Evolutionary conservation across 2,797 vertebrate species (phyloP).

Genomic region (Platalea minor): DNA sequence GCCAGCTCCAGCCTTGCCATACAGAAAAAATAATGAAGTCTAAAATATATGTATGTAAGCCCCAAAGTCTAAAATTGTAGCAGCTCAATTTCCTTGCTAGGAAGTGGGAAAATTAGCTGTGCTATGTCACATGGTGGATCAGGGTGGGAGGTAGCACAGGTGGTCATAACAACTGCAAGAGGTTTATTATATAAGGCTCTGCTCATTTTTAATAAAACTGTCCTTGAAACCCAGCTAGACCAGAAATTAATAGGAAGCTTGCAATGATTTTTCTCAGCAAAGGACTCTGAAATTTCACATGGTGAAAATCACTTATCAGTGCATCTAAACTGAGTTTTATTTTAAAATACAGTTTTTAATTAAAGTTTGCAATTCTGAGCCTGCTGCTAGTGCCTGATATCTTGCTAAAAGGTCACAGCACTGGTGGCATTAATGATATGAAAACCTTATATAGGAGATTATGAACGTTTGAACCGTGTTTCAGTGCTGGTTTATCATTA

Average conservation of each 20-base stretch:
- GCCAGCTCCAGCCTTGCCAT: background rate
- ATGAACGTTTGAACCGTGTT: background rate
- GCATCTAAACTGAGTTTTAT: conserved; percentile 40
- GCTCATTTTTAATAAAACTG: conserved; percentile 62
- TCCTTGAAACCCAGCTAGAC: conserved; percentile 49
- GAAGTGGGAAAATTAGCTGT: conserved; percentile 37
- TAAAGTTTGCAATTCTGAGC: conserved; percentile 47
- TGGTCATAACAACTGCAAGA: conserved; percentile 50
- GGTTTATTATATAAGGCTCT: conserved; percentile 37
- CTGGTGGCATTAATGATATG: conserved; percentile 8
- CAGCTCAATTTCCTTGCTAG: conserved; percentile 25
- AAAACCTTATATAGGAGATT: conserved; percentile 35
- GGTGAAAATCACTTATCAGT: conserved; percentile 37
- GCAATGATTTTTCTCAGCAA: conserved; percentile 4
- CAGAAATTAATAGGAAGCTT: conserved; percentile 52
- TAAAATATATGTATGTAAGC: background rate
- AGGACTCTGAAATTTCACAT: conserved; percentile 13
- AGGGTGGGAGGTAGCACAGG: conserved; percentile 27
- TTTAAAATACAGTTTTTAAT: conserved; percentile 65
- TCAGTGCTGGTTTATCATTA: background rate
- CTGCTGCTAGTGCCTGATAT: conserved; percentile 41
- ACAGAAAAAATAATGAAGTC: conserved; percentile 25
- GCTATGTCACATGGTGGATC: background rate
- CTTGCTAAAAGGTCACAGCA: conserved; percentile 56
- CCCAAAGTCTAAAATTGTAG: background rate